Percentiles rank a stretch among this genome's conserved stretches.
Evolutionary conservation across 2,797 vertebrate species (phyloP).

Genomic region (Macrochelys suwanniensis): DNA sequence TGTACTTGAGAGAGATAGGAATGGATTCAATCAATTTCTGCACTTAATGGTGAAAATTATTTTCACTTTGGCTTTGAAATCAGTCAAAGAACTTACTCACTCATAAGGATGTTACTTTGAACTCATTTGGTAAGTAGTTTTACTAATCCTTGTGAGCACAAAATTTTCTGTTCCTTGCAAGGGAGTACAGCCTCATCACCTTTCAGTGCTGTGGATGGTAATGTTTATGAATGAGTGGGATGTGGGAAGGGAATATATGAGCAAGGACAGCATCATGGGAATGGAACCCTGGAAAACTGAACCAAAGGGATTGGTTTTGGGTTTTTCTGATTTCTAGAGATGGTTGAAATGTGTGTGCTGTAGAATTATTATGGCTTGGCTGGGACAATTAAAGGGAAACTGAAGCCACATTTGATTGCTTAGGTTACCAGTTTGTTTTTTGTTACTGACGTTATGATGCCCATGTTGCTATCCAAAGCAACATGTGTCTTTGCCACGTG

Average conservation of each 20-base stretch:
- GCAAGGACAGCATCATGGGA: not conserved
- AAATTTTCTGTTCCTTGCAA: not conserved
- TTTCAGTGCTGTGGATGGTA: not conserved
- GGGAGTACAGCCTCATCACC: not conserved
- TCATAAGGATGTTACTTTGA: not conserved
- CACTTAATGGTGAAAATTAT: not conserved
- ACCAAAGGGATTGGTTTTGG: not conserved
- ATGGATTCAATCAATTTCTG: not conserved
- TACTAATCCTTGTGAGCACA: not conserved
- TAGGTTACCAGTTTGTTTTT: conserved; percentile 46
- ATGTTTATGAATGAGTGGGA: not conserved
- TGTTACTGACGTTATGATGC: conserved; percentile 47
- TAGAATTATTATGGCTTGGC: not conserved
- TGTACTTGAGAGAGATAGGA: not conserved
- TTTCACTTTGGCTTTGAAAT: not conserved
- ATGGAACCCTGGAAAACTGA: not conserved
- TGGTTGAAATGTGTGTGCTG: not conserved
- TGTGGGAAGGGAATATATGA: not conserved
- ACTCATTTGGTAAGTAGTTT: not conserved
- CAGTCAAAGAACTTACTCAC: not conserved
- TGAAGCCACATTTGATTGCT: conserved; percentile 13
- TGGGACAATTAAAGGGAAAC: not conserved
- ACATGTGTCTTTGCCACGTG: conserved; percentile 55
- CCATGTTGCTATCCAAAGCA: conserved; percentile 67
- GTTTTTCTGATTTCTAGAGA: not conserved